Evolutionary conservation across 2,797 vertebrate genomes (phyloP).

Genomic region (Parotocinclus haroldoi): DNA sequence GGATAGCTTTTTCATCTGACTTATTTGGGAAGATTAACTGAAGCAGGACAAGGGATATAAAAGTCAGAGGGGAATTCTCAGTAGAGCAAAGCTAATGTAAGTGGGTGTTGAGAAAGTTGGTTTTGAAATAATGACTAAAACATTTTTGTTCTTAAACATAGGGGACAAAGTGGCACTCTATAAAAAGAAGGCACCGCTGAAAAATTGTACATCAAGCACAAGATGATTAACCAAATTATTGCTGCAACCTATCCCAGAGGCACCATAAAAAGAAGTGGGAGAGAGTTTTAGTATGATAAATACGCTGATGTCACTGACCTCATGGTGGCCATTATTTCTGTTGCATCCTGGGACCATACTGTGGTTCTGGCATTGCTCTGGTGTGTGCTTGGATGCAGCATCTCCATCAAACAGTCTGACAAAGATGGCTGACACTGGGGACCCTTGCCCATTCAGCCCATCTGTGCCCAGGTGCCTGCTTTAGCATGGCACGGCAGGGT

Average conservation of each 20-base stretch:
- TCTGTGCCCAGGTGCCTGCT: conserved; percentile 73
- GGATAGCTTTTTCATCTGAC: conserved; percentile 62
- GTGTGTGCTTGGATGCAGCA: conserved; percentile 67
- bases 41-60: conserved; percentile 9
- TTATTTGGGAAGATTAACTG: conserved; percentile 52
- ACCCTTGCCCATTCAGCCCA: conserved; percentile 64
- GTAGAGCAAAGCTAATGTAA: not conserved
- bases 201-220: conserved; percentile 21
- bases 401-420: conserved; percentile 79
- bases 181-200: conserved; percentile 29
- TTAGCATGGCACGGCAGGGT: conserved; percentile 66
- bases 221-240: conserved; percentile 48
- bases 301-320: conserved; percentile 57
- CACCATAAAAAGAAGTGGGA: conserved; percentile 29
- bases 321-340: conserved; percentile 59
- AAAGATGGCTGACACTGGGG: conserved; percentile 78
- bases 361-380: conserved; percentile 77
- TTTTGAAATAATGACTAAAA: not conserved
- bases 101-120: not conserved
- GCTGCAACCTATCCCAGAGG: conserved; percentile 37
- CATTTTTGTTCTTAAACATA: conserved; percentile 1
- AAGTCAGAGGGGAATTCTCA: conserved; percentile 15
- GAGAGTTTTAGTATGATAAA: conserved; percentile 42
- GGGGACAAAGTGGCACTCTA: not conserved
- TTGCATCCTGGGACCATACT: conserved; percentile 60